These are phyloP conservation scores for Bufo gargarizans DNA, from an alignment of 2,113 vertebrate species.

Conservation along the genomic window DNA sequence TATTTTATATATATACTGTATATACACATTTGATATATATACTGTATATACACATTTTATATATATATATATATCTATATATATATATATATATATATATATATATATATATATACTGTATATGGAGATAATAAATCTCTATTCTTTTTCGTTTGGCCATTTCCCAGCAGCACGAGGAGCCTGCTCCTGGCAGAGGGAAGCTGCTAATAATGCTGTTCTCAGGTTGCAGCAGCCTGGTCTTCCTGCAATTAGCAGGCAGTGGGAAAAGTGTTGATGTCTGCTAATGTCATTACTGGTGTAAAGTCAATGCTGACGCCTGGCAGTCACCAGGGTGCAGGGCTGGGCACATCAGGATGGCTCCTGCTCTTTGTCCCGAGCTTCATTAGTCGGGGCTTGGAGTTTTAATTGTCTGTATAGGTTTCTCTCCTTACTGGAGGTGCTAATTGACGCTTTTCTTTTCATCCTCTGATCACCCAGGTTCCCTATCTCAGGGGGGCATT, in stretches of 20 bases:
- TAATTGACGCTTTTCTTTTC: slow-evolving; percentile 47
- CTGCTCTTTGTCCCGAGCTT: slow-evolving; percentile 43
- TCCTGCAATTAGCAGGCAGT: slow-evolving; percentile 35
- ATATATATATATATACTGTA: too few relatives aligned
- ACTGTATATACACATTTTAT: too few relatives aligned
- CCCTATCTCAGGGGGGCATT: background rate
- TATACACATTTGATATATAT: too few relatives aligned
- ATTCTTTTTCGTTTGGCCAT: too few relatives aligned
- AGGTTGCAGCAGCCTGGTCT: slow-evolving; percentile 1
- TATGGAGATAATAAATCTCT: too few relatives aligned
- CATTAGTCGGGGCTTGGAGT: slow-evolving; percentile 43
- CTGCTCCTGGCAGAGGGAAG: background rate
- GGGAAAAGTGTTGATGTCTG: slow-evolving; percentile 50
- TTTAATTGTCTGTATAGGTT: slow-evolving; percentile 31
- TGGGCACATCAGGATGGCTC: slow-evolving; percentile 2
- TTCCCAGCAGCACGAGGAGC: background rate
- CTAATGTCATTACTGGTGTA: slow-evolving; percentile 56
- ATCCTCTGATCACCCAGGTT: background rate
- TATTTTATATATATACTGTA: too few relatives aligned
- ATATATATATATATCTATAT: too few relatives aligned
- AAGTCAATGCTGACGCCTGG: slow-evolving; percentile 52
- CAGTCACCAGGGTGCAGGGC: slow-evolving; percentile 51
- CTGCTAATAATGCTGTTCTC: slow-evolving; percentile 35
- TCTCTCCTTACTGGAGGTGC: slow-evolving; percentile 20
- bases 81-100: too few relatives aligned